Base-by-base conservation (phyloP, 2,113 vertebrate species). In the Coryphaenoides rupestris region DNA sequence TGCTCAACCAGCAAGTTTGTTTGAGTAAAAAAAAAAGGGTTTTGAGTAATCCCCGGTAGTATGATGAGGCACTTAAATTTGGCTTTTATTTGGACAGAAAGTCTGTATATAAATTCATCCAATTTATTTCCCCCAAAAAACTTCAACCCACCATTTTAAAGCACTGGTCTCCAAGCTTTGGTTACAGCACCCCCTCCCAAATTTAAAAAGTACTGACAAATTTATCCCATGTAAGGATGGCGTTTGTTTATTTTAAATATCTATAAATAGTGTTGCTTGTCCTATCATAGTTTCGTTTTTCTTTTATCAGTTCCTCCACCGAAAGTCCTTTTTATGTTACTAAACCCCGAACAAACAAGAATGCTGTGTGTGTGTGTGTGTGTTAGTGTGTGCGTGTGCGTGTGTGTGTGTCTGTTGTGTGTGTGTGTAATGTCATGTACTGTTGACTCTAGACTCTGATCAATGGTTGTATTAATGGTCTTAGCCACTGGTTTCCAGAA, bases 1-100 rank as follows among this genome's bases (percentile, higher is more conserved):
- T 93, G 91, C 90, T 94, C 92, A 94, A 93, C 93, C 94, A 95
- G 93, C 93, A 95, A 94, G 93, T 95, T 95, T 92, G 91, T 90
- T 91, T 80, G 58, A 81, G 86, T 81, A 68, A 80, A 40, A 7
- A 61, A 73, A 58, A 60, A 40, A 67, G 75, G 78, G 75, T 69
- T 67, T 53, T 60, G 21, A 4, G 54, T 73, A 75, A 76, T 83
- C 67, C 69, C 82, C 80, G 73, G 63, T 81, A 73, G 70, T 71
- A 81, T 55, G 56, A 81, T 16, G 60, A 81, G 80, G 88, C 85
- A 89, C 88, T 87, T 88, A 86, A 74, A 80, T 73, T 63, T 65
- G 78, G 47, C 56, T 65, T 16, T 72, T 78, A 46, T 79, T 74
- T 50, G 7, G 60, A 26, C 19, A 70, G 61, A 70, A 67, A 64